Evolutionary conservation across 1,140 invertebrate genomes (phyloP), one percentile per base, ranked within the genome.

Genomic region (Lepidurus arcticus): DNA sequence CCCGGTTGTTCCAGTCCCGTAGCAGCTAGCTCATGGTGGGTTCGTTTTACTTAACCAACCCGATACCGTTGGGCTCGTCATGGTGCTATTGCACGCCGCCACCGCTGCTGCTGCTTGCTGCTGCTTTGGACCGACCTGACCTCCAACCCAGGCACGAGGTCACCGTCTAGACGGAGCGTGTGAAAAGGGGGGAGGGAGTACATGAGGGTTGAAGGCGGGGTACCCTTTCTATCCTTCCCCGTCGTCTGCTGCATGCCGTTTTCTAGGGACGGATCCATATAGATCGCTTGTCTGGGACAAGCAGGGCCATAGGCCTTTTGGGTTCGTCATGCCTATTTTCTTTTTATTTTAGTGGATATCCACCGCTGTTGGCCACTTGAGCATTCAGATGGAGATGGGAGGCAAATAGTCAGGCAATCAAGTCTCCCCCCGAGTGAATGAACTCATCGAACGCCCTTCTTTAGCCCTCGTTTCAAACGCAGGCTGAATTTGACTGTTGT

Each of bases 51-150:
- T 65, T 65, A n/a, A 65, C 9, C 53, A 65, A 65, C 53, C 53
- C 53, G 53, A 65, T 65, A 65, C 53, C 16, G 53, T 65, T 65
- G 53, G 53, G 53, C 53, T 65, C 53, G 53, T 65, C 53, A 65
- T 65, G 53, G 53, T 65, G 53, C 53, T 65, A 13, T 65, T 65
- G 53, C 53, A 65, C 53, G 16, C 53, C 53, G 53, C 13, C 53
- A 21, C 53, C 21, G 53, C 53, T 65, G 53, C 13, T 65, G n/a
- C 13, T 65, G 16, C 16, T 16, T 65, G 16, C 53, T 65, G 53
- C 53, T 65, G 16, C 53, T 65, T 65, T 16, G 53, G 53, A 21
- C 53, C 53, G 53, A 65, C 53, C 53, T 65, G 53, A 65, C 53
- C 53, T 65, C 53, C 53, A 65, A 65, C 53, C 53, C 53, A 65